These are phyloP conservation scores for Barnardius zonarius DNA, from an alignment of 2,113 vertebrate species.

Conservation along the genomic window DNA sequence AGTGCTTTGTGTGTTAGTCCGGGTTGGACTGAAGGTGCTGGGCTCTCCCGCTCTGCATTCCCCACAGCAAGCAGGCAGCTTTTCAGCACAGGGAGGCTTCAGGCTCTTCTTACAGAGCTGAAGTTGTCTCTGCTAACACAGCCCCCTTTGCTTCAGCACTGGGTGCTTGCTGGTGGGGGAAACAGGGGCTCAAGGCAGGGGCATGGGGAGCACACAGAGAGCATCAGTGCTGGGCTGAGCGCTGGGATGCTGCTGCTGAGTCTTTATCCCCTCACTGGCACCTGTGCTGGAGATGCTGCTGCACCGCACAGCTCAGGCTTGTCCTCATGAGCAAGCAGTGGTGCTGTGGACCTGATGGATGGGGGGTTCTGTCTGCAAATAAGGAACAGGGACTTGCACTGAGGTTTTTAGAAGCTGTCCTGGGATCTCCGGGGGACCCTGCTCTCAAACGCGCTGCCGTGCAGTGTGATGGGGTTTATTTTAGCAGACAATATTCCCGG, in stretches of 20 bases:
- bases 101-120: too few species aligned
- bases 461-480: not conserved
- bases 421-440: not conserved
- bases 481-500: not conserved
- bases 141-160: too few species aligned
- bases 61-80: not conserved
- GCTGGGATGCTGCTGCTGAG: not conserved
- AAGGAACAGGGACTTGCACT: not conserved
- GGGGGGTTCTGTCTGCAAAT: too few species aligned
- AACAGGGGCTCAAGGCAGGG: not conserved
- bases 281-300: not conserved
- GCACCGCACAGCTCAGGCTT: accelerated
- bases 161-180: accelerated
- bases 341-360: not conserved
- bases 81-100: not conserved
- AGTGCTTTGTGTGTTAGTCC: too few species aligned
- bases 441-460: not conserved
- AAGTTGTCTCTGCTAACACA: too few species aligned
- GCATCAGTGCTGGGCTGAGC: not conserved
- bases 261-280: not conserved
- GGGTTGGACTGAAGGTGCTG: not conserved
- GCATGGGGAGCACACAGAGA: not conserved
- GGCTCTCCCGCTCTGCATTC: accelerated
- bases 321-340: not conserved
- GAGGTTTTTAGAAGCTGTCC: not conserved